phyloP scores from a whole-genome alignment of 2,888 invertebrate genomes.

The Drosophila lacicola region DNA sequence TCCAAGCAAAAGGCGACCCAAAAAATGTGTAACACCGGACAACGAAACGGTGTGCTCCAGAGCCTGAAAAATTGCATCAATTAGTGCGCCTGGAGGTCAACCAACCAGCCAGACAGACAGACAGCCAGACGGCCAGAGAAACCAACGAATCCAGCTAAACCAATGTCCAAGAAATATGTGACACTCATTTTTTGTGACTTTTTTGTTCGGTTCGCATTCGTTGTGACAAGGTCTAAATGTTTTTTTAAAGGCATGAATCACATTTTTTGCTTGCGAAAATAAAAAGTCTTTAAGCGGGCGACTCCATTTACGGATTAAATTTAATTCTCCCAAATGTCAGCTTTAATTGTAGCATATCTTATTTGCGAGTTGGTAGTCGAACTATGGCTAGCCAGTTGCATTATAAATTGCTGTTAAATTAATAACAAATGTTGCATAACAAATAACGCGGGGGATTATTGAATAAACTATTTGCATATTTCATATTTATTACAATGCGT shows the following conservation, averaged over 20 bases:
- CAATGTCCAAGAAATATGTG: constrained; percentile 55
- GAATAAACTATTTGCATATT: constrained; percentile 23
- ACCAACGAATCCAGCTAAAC: constrained; percentile 7
- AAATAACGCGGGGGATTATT: constrained; percentile 15
- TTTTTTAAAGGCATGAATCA: constrained; percentile 4
- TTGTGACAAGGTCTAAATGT: constrained; percentile 22
- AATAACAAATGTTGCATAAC: constrained; percentile 30
- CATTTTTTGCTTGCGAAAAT: no score
- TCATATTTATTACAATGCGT: constrained; percentile 18
- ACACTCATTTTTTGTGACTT: constrained; percentile 28
- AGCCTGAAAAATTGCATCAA: constrained; percentile 77
- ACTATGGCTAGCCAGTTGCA: not conserved
- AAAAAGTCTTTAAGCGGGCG: no score
- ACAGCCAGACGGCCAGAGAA: not conserved
- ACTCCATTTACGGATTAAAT: no score
- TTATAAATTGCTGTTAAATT: constrained; percentile 29
- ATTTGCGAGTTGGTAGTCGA: not conserved
- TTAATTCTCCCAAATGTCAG: no score
- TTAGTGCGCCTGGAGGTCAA: constrained; percentile 75
- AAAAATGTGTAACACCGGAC: constrained; percentile 18
- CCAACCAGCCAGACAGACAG: constrained; percentile 45
- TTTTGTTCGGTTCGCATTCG: constrained; percentile 5
- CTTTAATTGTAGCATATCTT: not conserved
- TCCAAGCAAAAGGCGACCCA: constrained; percentile 18
- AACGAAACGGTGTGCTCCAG: constrained; percentile 38